Conservation (phyloP, 2,797 vertebrate species). For the Alcedo quadribrachys region DNA sequence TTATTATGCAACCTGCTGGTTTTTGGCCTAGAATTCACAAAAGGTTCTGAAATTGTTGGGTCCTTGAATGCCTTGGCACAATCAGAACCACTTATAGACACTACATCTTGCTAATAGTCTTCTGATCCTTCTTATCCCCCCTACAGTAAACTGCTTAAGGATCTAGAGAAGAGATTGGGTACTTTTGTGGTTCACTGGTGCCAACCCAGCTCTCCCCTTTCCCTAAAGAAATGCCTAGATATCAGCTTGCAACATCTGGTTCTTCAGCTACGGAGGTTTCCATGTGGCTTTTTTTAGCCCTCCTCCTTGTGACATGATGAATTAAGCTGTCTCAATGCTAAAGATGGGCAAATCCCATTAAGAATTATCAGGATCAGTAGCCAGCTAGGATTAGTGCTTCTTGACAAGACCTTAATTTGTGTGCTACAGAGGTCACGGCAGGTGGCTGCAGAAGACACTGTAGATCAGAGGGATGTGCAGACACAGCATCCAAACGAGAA, state of each 20-base stretch:
- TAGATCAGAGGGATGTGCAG: neutral
- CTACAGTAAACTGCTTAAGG: neutral
- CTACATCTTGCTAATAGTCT: neutral
- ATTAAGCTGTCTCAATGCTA: constrained; percentile 24
- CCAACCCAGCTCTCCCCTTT: neutral
- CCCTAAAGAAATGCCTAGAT: neutral
- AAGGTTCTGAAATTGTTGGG: neutral
- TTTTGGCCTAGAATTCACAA: neutral
- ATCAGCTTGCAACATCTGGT: neutral
- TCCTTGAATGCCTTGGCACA: neutral
- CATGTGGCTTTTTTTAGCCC: neutral
- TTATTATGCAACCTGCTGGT: neutral
- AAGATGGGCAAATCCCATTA: constrained; percentile 59
- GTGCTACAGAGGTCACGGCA: neutral
- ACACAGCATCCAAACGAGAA: neutral
- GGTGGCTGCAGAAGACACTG: neutral
- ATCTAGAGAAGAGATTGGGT: neutral
- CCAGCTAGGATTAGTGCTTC: constrained; percentile 43
- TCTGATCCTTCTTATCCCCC: neutral
- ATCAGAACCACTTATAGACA: neutral
- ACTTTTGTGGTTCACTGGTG: neutral
- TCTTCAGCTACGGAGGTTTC: neutral
- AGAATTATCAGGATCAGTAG: constrained; percentile 35
- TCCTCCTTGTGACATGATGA: neutral
- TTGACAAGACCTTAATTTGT: neutral